A percentile compares a stretch with the other conserved stretches of the same genome.
phyloP scores from a whole-genome alignment of 1,140 invertebrate genomes.

The Anoplophora glabripennis region DNA sequence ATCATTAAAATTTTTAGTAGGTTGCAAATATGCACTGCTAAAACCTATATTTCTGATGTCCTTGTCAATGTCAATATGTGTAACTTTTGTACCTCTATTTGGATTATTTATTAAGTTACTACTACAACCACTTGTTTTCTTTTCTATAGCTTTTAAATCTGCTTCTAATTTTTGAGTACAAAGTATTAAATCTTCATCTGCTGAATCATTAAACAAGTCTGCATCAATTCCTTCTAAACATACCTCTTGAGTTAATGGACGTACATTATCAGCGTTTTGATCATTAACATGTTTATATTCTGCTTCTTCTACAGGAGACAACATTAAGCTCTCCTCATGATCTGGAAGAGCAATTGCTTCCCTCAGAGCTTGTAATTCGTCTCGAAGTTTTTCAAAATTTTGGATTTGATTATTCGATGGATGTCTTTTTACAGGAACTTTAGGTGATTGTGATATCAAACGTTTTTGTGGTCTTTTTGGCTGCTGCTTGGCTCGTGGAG shows the following conservation, averaged over 20 bases:
- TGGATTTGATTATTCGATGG: slow-evolving; percentile 32
- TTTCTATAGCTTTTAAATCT: slow-evolving; percentile 12
- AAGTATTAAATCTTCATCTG: slow-evolving; percentile 41
- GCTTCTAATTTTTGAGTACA: slow-evolving; percentile 41
- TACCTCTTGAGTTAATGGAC: no score
- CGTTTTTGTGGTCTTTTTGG: slow-evolving; percentile 29
- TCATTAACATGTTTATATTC: slow-evolving; percentile 25
- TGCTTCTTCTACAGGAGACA: slow-evolving; percentile 35
- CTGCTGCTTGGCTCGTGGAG: slow-evolving; percentile 35
- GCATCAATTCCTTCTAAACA: neutral
- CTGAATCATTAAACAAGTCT: slow-evolving; percentile 42
- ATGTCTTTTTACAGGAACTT: slow-evolving; percentile 33
- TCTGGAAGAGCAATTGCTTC: slow-evolving; percentile 36
- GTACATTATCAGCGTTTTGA: neutral
- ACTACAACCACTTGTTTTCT: no score
- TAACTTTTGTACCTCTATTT: no score
- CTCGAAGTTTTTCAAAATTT: slow-evolving; percentile 40
- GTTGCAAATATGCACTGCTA: no score
- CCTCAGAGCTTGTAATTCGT: slow-evolving; percentile 39
- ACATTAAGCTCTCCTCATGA: slow-evolving; percentile 32
- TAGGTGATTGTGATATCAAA: slow-evolving; percentile 31
- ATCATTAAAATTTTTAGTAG: no score
- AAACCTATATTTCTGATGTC: no score
- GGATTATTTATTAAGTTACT: no score
- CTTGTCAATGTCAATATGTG: no score